Evolutionary conservation across 2,888 invertebrate species (phyloP), one percentile per base, ranked within the genome.

Genomic region (Agonopterix subpropinquella): DNA sequence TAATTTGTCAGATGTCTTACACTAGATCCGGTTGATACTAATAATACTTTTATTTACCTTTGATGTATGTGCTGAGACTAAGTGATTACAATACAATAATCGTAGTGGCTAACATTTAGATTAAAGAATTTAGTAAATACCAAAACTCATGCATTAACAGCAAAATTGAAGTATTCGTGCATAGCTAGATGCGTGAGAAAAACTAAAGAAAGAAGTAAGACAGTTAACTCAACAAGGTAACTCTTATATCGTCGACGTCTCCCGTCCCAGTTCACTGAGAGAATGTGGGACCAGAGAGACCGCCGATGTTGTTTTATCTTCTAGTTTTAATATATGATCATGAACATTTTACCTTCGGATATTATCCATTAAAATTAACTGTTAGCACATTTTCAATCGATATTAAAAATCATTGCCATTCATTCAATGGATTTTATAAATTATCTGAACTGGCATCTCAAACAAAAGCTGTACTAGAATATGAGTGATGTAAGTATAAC

Each of bases 171-270:
- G 71, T 73, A 82, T 62, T 76, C 87, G 87, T 88, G 88, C 88
- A 87, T 77, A 85, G 87, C 87, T 85, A 84, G 80, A 87, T 87
- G 88, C 88, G 88, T 87, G 86, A 83, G 68, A 77, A 75, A 70
- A 86, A 85, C 71, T 74, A 81, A 86, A 81, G 55, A 77, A 83
- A 28, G 28, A 11, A 80, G 77, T 56, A 74, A 73, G 67, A 59
- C 57, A 70, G 65, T 77, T 65, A 74, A 76, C 67, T 73, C 63
- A 67, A 73, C 70, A 65, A 73, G 66, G 70, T 61, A 67, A 69
- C 67, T 52, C 55, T 54, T 54, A 59, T 7, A 36, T 9, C 13
- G 71, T 75, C 79, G 64, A 64, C 67, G 71, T 66, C 73, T 28
- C 28, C 28, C 28, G 28, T 18, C 74, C 74, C 65, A 58, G 58